Evolutionary conservation across 2,888 invertebrate genomes (phyloP).

Genomic region (Caenorhabditis sp.): DNA sequence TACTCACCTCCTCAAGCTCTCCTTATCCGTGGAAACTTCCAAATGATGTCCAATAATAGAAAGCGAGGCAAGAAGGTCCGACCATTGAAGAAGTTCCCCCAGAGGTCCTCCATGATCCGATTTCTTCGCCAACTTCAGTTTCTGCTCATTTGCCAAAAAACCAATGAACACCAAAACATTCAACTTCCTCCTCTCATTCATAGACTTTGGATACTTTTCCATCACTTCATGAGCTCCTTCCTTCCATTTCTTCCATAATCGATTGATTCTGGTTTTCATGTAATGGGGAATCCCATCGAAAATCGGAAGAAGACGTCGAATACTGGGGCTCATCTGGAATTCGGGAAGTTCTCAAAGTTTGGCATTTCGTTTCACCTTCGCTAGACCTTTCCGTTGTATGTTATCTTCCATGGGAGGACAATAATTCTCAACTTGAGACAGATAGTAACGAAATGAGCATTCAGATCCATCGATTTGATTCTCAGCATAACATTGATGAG

Average conservation of each 20-base stretch:
- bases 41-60: slow-evolving; percentile 85
- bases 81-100: slow-evolving; percentile 85
- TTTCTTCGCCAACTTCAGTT: slow-evolving; percentile 84
- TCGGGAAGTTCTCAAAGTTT: neutral
- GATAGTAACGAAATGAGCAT: slow-evolving; percentile 84
- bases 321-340: slow-evolving; percentile 23
- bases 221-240: slow-evolving; percentile 39
- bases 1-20: slow-evolving; percentile 67
- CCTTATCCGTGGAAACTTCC: slow-evolving; percentile 84
- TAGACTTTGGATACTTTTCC: slow-evolving; percentile 23
- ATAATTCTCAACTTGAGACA: slow-evolving; percentile 84
- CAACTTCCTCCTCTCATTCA: slow-evolving; percentile 17
- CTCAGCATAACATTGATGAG: slow-evolving; percentile 84
- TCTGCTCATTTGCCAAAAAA: slow-evolving; percentile 84
- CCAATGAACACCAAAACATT: slow-evolving; percentile 84
- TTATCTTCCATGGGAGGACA: slow-evolving; percentile 82
- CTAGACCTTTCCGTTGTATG: neutral
- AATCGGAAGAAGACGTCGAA: slow-evolving; percentile 38
- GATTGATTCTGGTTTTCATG: slow-evolving; percentile 79
- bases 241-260: slow-evolving; percentile 75
- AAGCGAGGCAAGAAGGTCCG: slow-evolving; percentile 84
- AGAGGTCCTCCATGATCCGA: slow-evolving; percentile 84
- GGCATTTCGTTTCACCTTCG: slow-evolving; percentile 23
- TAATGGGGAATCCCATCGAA: slow-evolving; percentile 26
- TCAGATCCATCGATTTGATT: slow-evolving; percentile 84